phyloP scores from a whole-genome alignment of 2,113 vertebrate genomes.

The Pseudorectes ferrugineus region DNA sequence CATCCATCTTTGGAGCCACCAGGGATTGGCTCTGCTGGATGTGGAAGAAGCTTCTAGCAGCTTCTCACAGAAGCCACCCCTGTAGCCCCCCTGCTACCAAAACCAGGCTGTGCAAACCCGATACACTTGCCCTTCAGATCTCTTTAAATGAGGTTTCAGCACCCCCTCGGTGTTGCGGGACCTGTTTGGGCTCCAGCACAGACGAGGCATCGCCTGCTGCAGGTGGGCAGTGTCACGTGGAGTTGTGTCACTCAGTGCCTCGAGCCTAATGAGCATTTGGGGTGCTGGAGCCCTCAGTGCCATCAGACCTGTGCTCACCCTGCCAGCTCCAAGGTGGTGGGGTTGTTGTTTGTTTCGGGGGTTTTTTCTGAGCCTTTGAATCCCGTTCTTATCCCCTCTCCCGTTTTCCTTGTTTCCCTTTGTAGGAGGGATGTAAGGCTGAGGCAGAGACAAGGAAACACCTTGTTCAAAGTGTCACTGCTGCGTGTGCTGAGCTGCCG shows the following conservation, averaged over 20 bases:
- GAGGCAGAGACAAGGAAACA: background rate
- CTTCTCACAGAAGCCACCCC: background rate
- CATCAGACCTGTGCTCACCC: background rate
- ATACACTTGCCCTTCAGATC: background rate
- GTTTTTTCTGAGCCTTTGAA: background rate
- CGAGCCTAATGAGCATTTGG: background rate
- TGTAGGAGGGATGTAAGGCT: background rate
- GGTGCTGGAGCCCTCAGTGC: background rate
- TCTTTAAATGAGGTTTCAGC: background rate
- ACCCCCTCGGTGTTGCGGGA: rapidly evolving
- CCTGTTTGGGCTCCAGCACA: background rate
- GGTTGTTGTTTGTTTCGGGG: background rate
- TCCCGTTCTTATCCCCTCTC: background rate
- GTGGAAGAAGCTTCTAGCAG: background rate
- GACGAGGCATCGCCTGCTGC: background rate
- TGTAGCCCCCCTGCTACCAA: background rate
- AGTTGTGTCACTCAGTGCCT: background rate
- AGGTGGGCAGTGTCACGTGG: background rate
- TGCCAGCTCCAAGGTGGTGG: background rate
- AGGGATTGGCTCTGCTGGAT: background rate
- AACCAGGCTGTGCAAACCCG: background rate
- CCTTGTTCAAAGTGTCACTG: background rate
- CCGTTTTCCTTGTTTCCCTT: background rate
- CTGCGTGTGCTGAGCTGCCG: background rate
- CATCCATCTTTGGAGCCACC: background rate